phyloP scores from a whole-genome alignment of 1,140 invertebrate genomes.

The Zaprionus davidi region DNA sequence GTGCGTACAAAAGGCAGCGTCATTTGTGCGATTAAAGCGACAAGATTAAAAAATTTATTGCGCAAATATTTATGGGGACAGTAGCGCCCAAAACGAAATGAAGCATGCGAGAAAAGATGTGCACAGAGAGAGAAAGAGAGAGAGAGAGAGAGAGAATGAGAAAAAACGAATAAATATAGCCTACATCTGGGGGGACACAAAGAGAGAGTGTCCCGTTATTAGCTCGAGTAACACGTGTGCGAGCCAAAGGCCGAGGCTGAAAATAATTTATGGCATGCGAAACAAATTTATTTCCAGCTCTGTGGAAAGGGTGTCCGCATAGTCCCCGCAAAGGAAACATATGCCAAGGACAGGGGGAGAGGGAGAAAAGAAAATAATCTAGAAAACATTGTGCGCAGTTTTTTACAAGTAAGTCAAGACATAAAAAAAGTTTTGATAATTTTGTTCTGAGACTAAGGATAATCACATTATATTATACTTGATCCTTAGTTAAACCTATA shows the following conservation, averaged over 20 bases:
- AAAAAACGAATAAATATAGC: conserved; percentile 54
- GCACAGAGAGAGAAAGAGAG: neutral
- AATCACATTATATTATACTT: too few relatives aligned
- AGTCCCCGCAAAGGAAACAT: neutral
- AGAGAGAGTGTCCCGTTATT: conserved; percentile 66
- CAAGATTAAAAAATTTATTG: conserved; percentile 85
- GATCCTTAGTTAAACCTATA: too few relatives aligned
- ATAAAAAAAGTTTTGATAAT: too few relatives aligned
- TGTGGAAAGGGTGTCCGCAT: neutral
- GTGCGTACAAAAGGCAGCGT: conserved; percentile 73
- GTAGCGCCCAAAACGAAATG: conserved; percentile 40
- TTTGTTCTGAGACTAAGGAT: too few relatives aligned
- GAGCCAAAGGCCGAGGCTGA: conserved; percentile 62
- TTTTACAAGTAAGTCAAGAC: neutral
- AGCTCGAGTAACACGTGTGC: conserved; percentile 66
- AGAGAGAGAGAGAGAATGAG: neutral
- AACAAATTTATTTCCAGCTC: conserved; percentile 70
- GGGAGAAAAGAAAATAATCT: neutral
- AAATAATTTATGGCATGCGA: conserved; percentile 72
- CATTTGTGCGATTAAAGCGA: conserved; percentile 84
- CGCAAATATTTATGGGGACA: conserved; percentile 84
- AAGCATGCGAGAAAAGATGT: neutral
- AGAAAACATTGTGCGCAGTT: neutral
- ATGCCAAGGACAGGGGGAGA: neutral
- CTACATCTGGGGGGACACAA: conserved; percentile 65